phyloP scores from a whole-genome alignment of 2,113 vertebrate species.

The Eurystomus gularis region DNA sequence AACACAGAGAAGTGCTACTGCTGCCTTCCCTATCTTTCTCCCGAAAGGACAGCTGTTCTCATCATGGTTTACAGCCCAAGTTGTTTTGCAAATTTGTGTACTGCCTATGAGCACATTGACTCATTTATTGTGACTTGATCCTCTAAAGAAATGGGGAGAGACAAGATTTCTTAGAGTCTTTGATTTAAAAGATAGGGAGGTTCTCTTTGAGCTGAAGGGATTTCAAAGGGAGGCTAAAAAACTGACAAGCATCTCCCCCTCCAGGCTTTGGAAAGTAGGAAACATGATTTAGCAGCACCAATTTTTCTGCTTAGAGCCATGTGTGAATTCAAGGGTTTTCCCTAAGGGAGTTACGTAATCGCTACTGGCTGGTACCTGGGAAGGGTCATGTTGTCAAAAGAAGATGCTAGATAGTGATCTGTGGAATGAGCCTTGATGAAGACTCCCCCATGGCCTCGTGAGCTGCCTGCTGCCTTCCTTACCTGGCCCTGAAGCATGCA shows the following conservation, averaged over 20 bases:
- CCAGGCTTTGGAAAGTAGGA: slow-evolving; percentile 22
- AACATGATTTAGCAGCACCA: background rate
- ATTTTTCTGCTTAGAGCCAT: background rate
- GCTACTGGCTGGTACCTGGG: background rate
- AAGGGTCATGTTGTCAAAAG: background rate
- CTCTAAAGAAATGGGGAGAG: background rate
- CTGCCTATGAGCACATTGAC: background rate
- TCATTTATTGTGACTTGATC: background rate
- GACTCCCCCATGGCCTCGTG: rapidly evolving
- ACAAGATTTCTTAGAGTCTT: background rate
- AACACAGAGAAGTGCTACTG: background rate
- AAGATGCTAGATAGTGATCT: background rate
- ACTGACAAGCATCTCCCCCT: slow-evolving; percentile 18
- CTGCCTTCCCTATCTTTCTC: background rate
- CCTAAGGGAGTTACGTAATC: background rate
- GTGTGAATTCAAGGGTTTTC: background rate
- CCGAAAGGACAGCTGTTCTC: background rate
- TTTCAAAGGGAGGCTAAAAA: slow-evolving; percentile 37
- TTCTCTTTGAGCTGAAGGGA: background rate
- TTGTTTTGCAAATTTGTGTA: background rate
- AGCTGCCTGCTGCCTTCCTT: background rate
- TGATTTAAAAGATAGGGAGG: slow-evolving; percentile 28
- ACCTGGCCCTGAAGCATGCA: background rate
- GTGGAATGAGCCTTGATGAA: background rate
- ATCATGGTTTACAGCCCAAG: background rate